Percentiles rank a stretch among this genome's conserved stretches.
Evolutionary conservation across 53 echinoderm and acorn worm species (phyloP).

Genomic region (Arbacia lixula): DNA sequence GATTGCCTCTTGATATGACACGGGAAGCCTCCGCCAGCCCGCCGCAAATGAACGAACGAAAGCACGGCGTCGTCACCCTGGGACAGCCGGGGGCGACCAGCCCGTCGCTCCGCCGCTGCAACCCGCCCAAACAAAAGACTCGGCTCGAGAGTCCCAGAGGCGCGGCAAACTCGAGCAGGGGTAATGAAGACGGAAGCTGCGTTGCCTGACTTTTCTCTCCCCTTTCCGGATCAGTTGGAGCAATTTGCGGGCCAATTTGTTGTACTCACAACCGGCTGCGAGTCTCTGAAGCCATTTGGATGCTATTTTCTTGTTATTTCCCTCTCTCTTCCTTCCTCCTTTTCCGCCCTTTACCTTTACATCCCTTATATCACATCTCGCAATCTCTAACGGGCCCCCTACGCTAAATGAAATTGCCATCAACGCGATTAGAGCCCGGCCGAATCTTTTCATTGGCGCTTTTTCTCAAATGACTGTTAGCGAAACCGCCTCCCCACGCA

Average conservation of each 20-base stretch:
- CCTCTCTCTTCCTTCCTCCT: not conserved
- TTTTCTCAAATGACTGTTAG: slow-evolving; percentile 54
- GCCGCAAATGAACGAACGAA: slow-evolving; percentile 19
- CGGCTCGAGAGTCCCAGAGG: slow-evolving; percentile 40
- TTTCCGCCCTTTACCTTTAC: no score
- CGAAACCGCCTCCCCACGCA: slow-evolving; percentile 50
- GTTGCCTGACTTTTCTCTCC: slow-evolving; percentile 22
- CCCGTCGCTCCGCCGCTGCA: slow-evolving; percentile 27
- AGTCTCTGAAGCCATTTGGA: slow-evolving; percentile 61
- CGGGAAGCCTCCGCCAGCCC: not conserved
- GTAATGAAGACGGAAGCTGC: slow-evolving; percentile 53
- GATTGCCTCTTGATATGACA: slow-evolving; percentile 58
- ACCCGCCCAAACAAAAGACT: slow-evolving; percentile 50
- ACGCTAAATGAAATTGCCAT: slow-evolving; percentile 61
- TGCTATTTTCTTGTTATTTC: slow-evolving; percentile 25
- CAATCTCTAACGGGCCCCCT: slow-evolving; percentile 52
- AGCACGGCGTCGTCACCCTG: slow-evolving; percentile 18
- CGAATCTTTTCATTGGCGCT: slow-evolving; percentile 49
- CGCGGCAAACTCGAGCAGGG: slow-evolving; percentile 43
- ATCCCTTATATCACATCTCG: slow-evolving; percentile 39
- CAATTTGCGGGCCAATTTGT: slow-evolving; percentile 63
- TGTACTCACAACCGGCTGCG: slow-evolving; percentile 53
- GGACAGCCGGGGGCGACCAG: slow-evolving; percentile 54
- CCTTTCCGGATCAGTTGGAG: slow-evolving; percentile 19
- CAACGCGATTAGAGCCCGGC: slow-evolving; percentile 56